Conservation (phyloP, 1,140 invertebrate genomes). For the Procambarus virginalis region DNA sequence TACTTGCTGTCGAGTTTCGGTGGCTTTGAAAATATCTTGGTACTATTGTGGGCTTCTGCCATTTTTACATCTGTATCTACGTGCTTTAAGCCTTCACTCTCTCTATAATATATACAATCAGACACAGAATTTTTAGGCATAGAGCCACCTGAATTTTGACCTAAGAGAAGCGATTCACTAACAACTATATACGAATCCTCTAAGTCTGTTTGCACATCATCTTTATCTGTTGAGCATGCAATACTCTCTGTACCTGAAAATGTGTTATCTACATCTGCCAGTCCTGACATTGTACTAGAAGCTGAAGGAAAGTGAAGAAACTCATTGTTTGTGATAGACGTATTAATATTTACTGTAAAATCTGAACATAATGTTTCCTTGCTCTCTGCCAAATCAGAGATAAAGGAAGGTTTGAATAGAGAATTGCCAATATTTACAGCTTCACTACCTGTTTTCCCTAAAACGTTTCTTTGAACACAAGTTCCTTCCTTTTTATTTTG, state of each 20-base stretch:
- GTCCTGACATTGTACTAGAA: not conserved
- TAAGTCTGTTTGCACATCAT: not conserved
- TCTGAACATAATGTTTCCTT: not conserved
- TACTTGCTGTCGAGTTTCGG: not conserved
- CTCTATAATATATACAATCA: not conserved
- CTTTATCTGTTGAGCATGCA: not conserved
- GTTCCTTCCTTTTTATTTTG: not conserved
- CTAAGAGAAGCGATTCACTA: not conserved
- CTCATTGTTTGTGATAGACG: not conserved
- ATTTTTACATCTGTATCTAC: not conserved
- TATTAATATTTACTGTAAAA: not conserved
- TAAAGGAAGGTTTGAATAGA: not conserved
- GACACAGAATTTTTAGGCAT: not conserved
- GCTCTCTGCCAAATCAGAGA: not conserved
- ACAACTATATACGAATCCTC: conserved; percentile 13
- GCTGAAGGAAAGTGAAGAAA: not conserved
- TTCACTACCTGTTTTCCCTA: not conserved
- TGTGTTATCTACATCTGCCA: not conserved
- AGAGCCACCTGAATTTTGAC: not conserved
- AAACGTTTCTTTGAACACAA: not conserved
- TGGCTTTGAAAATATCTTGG: not conserved
- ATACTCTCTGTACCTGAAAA: not conserved
- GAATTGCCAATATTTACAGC: not conserved
- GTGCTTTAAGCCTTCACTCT: not conserved
- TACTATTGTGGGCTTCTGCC: not conserved